phyloP scores from a whole-genome alignment of 2,797 vertebrate species.

The Enteromius mattozi region DNA sequence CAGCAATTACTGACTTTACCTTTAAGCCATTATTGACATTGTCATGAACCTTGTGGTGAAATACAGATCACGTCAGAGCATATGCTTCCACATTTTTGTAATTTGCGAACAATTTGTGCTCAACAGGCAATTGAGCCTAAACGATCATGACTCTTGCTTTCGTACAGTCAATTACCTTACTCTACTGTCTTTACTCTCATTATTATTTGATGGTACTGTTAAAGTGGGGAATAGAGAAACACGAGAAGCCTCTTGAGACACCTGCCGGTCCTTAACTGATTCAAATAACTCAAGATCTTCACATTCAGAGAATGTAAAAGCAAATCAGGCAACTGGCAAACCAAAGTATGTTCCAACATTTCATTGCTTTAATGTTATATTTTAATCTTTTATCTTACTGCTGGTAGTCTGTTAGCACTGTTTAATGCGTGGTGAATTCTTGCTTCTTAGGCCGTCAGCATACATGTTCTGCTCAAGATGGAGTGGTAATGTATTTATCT shows the following conservation, averaged over 20 bases:
- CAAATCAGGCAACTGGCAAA: neutral
- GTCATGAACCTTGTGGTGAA: slow-evolving; percentile 29
- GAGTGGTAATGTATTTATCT: slow-evolving; percentile 1
- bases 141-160: slow-evolving; percentile 1
- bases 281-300: neutral
- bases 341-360: neutral
- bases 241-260: slow-evolving; percentile 23
- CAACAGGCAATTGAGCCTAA: slow-evolving; percentile 31
- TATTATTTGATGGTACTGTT: slow-evolving; percentile 37
- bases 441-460: neutral
- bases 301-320: slow-evolving; percentile 17
- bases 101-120: slow-evolving; percentile 27
- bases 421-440: neutral
- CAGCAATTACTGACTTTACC: slow-evolving; percentile 28
- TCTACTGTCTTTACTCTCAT: slow-evolving; percentile 21
- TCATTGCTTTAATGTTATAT: neutral
- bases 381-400: neutral
- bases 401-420: neutral
- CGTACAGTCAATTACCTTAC: slow-evolving; percentile 37
- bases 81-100: neutral
- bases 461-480: slow-evolving; percentile 1
- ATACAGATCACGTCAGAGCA: slow-evolving; percentile 15
- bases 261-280: slow-evolving; percentile 26
- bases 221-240: slow-evolving; percentile 21
- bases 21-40: slow-evolving; percentile 27